Conservation (phyloP, 2,797 vertebrate species). For the Avahi laniger region DNA sequence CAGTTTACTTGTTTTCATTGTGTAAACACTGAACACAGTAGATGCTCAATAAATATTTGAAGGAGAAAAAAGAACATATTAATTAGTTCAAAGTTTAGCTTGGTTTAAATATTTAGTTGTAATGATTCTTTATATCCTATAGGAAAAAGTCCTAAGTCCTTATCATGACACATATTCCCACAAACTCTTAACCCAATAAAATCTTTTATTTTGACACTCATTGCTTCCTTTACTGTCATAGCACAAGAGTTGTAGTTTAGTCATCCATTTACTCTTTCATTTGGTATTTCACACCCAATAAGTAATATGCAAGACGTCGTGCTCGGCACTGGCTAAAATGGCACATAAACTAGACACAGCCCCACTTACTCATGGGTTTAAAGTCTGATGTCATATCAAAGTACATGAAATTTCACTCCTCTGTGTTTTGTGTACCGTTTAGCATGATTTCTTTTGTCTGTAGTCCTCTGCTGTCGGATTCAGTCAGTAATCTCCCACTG, state of each 20-base stretch:
- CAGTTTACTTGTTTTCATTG: not conserved
- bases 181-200: not conserved
- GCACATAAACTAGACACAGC: not conserved
- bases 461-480: not conserved
- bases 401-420: not conserved
- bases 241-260: not conserved
- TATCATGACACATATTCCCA: not conserved
- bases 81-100: not conserved
- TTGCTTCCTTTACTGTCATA: not conserved
- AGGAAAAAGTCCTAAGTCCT: not conserved
- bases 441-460: not conserved
- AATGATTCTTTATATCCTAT: not conserved
- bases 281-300: not conserved
- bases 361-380: not conserved
- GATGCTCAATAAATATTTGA: not conserved
- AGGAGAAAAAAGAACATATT: not conserved
- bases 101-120: not conserved
- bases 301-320: not conserved
- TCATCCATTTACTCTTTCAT: not conserved
- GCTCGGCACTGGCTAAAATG: not conserved
- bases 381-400: not conserved
- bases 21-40: not conserved
- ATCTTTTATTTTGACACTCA: not conserved
- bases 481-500: not conserved
- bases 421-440: not conserved